phyloP scores from a whole-genome alignment of 1,140 invertebrate genomes.

The Drosophila eugracilis region DNA sequence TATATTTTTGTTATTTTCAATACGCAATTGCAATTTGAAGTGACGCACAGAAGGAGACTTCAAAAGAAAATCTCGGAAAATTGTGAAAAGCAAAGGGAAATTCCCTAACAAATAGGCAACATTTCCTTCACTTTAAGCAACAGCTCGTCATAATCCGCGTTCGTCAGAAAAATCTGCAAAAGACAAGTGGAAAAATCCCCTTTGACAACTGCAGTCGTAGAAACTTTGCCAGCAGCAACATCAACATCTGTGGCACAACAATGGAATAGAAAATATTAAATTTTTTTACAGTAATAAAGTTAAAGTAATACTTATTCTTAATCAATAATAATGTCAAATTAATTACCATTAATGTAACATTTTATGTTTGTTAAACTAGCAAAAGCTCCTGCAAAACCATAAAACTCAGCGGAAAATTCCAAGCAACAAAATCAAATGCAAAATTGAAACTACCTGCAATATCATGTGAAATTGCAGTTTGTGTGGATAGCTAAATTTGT shows the following conservation, averaged over 20 bases:
- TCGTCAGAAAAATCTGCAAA: constrained; percentile 42
- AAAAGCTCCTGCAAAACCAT: constrained; percentile 2
- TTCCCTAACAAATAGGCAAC: constrained; percentile 5
- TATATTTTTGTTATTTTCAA: constrained; percentile 2
- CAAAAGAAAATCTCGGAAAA: constrained; percentile 19
- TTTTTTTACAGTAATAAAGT: background rate
- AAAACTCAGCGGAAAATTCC: background rate
- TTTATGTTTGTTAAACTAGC: background rate
- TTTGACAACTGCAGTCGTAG: constrained; percentile 59
- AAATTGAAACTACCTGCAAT: constrained; percentile 11
- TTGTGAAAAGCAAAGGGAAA: constrained; percentile 5
- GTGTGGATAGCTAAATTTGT: constrained; percentile 5
- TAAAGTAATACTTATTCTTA: too few relatives aligned
- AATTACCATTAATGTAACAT: too few relatives aligned
- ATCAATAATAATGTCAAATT: too few relatives aligned
- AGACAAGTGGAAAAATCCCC: constrained; percentile 73
- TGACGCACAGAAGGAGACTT: constrained; percentile 33
- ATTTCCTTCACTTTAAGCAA: constrained; percentile 21
- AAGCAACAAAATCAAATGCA: constrained; percentile 1
- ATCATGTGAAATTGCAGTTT: constrained; percentile 20
- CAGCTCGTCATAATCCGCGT: constrained; percentile 44
- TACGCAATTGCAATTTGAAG: constrained; percentile 3
- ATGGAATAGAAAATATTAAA: background rate
- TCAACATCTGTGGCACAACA: background rate
- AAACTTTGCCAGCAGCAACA: constrained; percentile 3